Conservation (phyloP, 2,888 invertebrate genomes). For the Cancer borealis region DNA sequence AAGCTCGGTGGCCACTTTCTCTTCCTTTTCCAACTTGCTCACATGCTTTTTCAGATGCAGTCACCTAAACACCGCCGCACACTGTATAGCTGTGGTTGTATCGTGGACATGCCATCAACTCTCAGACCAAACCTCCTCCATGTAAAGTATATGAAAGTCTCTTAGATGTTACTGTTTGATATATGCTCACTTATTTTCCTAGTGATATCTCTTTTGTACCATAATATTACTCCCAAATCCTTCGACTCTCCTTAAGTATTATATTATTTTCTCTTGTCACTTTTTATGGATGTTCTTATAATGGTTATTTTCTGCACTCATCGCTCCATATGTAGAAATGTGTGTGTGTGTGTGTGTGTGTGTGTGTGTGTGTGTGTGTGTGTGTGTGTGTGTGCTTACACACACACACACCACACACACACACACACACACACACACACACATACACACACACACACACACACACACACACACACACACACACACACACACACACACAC, state of each 20-base stretch:
- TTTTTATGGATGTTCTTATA: too few relatives aligned
- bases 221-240: too few relatives aligned
- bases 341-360: background rate
- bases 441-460: background rate
- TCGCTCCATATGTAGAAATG: background rate
- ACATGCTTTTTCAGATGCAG: background rate
- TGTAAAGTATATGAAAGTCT: too few relatives aligned
- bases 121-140: too few relatives aligned
- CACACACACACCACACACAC: conserved; percentile 47
- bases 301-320: too few relatives aligned
- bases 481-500: conserved; percentile 50
- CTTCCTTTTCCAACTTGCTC: background rate
- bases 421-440: conserved; percentile 34
- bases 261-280: too few relatives aligned
- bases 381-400: background rate
- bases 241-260: too few relatives aligned
- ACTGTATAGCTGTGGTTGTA: background rate
- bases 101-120: too few relatives aligned
- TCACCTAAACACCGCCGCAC: background rate
- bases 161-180: too few relatives aligned
- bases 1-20: too few relatives aligned
- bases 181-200: too few relatives aligned
- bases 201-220: too few relatives aligned
- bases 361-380: background rate
- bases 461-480: background rate